Evolutionary conservation across 2,113 vertebrate genomes (phyloP), one percentile per base, ranked within the genome.

Genomic region (Aegotheles bennettii): DNA sequence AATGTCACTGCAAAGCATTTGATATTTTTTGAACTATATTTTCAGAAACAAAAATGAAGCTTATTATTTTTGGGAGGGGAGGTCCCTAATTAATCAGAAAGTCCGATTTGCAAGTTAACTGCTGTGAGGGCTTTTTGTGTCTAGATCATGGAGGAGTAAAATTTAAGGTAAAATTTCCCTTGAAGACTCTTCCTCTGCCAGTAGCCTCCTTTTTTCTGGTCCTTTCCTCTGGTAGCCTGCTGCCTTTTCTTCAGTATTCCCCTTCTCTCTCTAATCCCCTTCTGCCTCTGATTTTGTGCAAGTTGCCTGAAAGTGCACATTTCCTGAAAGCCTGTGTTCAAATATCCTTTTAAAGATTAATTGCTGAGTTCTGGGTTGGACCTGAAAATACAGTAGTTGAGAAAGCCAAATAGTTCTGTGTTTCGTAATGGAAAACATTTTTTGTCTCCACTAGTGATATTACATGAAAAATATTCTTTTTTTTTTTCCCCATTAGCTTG

Each of bases 21-120:
- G 18, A 14, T 89, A 42, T 56, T 73, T 92, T 82, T 77, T 57
- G 4, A 59, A 20, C 29, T 83, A 21, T 12, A 13, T 40, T 67
- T 89, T 67, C 21, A 67, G 57, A 82, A 54, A 54, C 36, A 35
- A 84, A 90, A 80, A 28, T 21, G 6, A 71, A 20, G 6, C 6
- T 36, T 42, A 4, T 57, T 33, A 48, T 48, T 31, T 19, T 2
- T 4, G 1, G 9, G 2, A 8, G 14, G 7, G 16, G 5, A n/a
- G 7, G 35, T 54, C 45, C 33, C 42, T 79, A 53, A 53, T 74
- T 48, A 56, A 61, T 77, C 15, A 63, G 33, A 74, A 83, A 48
- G 11, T 16, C 6, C 26, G 21, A 9, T 73, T 51, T 53, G 14
- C 23, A 23, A 15, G 38, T 77, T 68, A 61, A 57, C 53, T 78